These are phyloP conservation scores for Thymallus thymallus DNA, from an alignment of 2,113 vertebrate genomes.

Conservation along the genomic window DNA sequence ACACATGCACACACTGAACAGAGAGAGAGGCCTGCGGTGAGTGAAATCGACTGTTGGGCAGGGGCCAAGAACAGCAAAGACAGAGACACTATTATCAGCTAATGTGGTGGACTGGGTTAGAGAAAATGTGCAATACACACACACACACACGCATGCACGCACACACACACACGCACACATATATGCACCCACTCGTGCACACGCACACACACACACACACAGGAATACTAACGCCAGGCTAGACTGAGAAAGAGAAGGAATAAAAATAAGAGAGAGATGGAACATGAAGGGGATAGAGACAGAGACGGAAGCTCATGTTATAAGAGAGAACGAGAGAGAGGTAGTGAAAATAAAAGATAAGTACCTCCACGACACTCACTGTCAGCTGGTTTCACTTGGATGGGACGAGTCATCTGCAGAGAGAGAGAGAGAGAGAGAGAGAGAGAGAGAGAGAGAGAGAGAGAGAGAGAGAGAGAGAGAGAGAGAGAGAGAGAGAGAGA, in stretches of 20 bases:
- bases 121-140: constrained; percentile 3
- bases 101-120: constrained; percentile 19
- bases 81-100: constrained; percentile 10
- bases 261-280: not conserved
- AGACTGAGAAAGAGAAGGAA: not conserved
- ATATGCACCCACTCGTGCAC: not conserved
- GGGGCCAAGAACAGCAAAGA: constrained; percentile 1
- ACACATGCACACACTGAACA: not conserved
- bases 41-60: constrained; percentile 18
- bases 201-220: too few species aligned
- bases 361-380: constrained; percentile 93
- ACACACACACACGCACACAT: not conserved
- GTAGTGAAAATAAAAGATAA: constrained; percentile 50
- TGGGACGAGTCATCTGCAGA: constrained; percentile 85
- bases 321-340: not conserved
- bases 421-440: constrained; percentile 4
- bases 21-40: not conserved
- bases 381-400: constrained; percentile 91
- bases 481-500: too few species aligned
- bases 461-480: too few species aligned
- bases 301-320: too few species aligned
- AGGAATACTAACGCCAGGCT: not conserved
- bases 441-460: too few species aligned
- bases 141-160: not conserved
- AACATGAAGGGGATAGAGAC: not conserved